Conservation (phyloP, 2,797 vertebrate genomes). For the Scolopax rusticola region DNA sequence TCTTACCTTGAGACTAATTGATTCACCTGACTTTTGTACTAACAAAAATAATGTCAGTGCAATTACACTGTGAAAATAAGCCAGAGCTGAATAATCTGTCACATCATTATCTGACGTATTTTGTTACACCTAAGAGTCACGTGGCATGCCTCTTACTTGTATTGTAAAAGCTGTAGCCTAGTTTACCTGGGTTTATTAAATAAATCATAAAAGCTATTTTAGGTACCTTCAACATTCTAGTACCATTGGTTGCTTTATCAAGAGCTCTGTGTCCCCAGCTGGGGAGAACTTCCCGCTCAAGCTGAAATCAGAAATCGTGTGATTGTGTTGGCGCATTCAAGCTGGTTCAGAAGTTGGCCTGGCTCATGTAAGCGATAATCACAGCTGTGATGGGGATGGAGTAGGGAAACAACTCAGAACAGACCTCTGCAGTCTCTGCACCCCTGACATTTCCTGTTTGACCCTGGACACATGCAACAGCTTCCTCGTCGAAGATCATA, state of each 20-base stretch:
- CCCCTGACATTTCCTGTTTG: slow-evolving; percentile 68
- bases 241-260: not conserved
- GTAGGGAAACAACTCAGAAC: slow-evolving; percentile 12
- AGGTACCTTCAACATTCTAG: not conserved
- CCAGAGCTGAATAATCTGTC: not conserved
- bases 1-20: not conserved
- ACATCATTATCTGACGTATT: not conserved
- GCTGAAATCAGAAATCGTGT: not conserved
- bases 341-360: not conserved
- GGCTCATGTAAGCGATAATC: not conserved
- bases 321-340: not conserved
- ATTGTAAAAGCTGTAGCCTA: not conserved
- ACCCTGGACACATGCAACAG: slow-evolving; percentile 54
- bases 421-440: slow-evolving; percentile 13
- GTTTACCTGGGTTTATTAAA: not conserved
- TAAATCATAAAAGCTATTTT: not conserved
- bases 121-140: not conserved
- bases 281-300: not conserved
- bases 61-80: not conserved
- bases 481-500: slow-evolving; percentile 58
- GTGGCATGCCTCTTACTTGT: fast-evolving
- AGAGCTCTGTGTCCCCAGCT: not conserved
- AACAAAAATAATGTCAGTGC: not conserved
- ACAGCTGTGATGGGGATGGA: slow-evolving; percentile 49
- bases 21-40: not conserved